A percentile compares a stretch with the other conserved stretches of the same genome.
Evolutionary conservation across 1,140 invertebrate species (phyloP).

Genomic region (Philotrypesis tridentata): DNA sequence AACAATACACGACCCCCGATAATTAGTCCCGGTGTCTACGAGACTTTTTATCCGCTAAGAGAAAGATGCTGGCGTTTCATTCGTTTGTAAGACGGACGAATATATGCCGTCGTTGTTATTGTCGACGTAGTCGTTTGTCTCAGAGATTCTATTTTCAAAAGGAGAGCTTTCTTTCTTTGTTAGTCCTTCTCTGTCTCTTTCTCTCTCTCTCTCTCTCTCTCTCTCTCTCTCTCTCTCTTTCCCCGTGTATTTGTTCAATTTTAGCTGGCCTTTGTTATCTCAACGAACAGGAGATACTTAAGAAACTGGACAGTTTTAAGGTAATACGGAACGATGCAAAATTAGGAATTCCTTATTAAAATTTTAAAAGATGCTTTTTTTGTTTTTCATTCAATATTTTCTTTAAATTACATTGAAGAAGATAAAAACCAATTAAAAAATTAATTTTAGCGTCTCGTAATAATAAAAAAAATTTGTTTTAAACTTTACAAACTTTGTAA

Average conservation of each 20-base stretch:
- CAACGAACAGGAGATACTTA: neutral
- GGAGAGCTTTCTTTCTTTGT: neutral
- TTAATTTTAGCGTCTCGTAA: no score
- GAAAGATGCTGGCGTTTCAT: neutral
- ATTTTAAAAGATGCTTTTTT: neutral
- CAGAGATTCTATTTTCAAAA: neutral
- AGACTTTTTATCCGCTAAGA: neutral
- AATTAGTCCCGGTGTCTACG: conserved; percentile 3
- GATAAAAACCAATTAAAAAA: no score
- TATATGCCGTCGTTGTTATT: neutral
- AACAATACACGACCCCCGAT: conserved; percentile 23
- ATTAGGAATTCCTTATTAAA: neutral
- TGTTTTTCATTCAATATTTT: neutral
- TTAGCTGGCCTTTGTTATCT: neutral
- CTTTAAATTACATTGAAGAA: neutral
- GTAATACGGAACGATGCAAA: neutral
- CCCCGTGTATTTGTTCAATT: neutral
- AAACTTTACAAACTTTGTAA: no score
- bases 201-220: neutral
- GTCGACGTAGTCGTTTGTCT: neutral
- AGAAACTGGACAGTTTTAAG: neutral
- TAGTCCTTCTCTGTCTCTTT: no score
- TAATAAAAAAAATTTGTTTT: no score
- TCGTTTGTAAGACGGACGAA: neutral
- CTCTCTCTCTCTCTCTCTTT: neutral